These are phyloP conservation scores for Tenthredo scrophulariae DNA, from an alignment of 2,888 invertebrate species.

Conservation along the genomic window DNA sequence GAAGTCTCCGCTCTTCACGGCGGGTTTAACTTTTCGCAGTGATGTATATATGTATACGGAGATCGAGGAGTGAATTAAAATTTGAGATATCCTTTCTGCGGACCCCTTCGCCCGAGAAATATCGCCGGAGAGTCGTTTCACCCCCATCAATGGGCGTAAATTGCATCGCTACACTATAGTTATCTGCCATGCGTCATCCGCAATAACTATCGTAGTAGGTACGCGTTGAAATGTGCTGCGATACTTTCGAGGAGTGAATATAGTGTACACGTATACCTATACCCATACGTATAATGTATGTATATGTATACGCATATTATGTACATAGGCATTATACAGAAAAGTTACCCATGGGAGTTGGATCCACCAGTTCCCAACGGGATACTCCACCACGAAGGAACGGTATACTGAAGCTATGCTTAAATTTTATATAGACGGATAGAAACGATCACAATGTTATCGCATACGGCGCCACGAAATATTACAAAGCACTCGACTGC, in stretches of 20 bases:
- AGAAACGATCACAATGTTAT: constrained; percentile 48
- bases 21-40: not conserved
- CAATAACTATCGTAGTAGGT: constrained; percentile 37
- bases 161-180: constrained; percentile 43
- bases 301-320: not conserved
- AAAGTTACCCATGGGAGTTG: constrained; percentile 44
- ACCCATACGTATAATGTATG: not conserved
- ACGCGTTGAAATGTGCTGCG: constrained; percentile 32
- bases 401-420: not conserved
- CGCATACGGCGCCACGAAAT: constrained; percentile 38
- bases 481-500: constrained; percentile 38
- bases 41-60: not conserved
- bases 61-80: constrained; percentile 42
- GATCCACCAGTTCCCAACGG: constrained; percentile 20
- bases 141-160: constrained; percentile 46
- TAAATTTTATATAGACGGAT: constrained; percentile 7
- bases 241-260: constrained; percentile 7
- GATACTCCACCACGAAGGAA: constrained; percentile 25
- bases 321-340: not conserved
- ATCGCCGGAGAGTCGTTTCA: constrained; percentile 5
- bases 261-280: not conserved
- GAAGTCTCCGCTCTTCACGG: not conserved
- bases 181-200: constrained; percentile 51
- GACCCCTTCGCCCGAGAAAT: not conserved
- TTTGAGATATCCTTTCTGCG: not conserved